Conservation (phyloP, 2,113 vertebrate species). For the Uropsilus gracilis region DNA sequence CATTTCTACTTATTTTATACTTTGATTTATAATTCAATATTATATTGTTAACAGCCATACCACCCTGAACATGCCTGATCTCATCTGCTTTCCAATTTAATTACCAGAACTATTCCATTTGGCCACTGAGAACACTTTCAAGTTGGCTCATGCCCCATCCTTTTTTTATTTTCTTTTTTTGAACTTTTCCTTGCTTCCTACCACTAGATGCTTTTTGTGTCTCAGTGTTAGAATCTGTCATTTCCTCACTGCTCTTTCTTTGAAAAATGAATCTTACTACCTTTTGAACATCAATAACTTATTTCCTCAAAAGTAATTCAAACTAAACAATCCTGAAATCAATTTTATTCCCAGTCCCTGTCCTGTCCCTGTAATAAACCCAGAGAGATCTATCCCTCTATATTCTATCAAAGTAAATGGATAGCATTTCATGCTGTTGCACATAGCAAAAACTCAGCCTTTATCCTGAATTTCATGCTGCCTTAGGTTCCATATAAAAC, state of each 20-base stretch:
- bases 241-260: neutral
- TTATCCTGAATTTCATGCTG: neutral
- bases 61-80: too few species aligned
- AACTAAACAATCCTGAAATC: neutral
- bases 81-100: neutral
- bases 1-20: neutral
- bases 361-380: neutral
- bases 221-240: neutral
- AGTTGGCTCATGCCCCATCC: neutral
- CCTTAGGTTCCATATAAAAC: neutral
- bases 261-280: neutral
- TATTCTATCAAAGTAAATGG: neutral
- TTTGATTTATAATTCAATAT: neutral
- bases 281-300: neutral
- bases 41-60: too few species aligned
- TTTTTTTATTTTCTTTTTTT: neutral
- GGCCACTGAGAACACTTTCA: neutral
- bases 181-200: neutral
- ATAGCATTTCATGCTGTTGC: accelerated
- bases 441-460: neutral
- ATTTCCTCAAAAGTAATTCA: neutral
- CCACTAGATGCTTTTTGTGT: neutral
- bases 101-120: neutral
- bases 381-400: neutral
- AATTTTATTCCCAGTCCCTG: neutral